These are phyloP conservation scores for Caenorhabditis becei DNA, from an alignment of 2,888 invertebrate species.

Conservation along the genomic window DNA sequence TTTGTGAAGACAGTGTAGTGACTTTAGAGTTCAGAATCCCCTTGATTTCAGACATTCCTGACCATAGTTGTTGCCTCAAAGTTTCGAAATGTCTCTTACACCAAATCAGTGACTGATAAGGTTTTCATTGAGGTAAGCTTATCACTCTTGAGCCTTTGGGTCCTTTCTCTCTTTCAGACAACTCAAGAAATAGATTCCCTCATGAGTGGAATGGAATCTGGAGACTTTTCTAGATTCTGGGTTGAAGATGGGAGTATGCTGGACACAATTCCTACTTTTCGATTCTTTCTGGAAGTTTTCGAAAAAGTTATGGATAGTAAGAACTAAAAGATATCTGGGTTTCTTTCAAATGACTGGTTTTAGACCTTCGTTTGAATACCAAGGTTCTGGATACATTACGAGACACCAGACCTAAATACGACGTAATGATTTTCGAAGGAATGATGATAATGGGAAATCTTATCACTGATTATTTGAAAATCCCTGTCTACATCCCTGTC, in stretches of 20 bases:
- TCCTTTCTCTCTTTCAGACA: conserved; percentile 20
- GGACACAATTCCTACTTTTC: conserved; percentile 37
- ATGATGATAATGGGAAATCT: conserved; percentile 16
- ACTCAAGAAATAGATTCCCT: conserved; percentile 8
- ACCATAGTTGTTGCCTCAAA: conserved; percentile 13
- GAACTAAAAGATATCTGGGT: neutral
- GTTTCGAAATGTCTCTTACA: conserved; percentile 21
- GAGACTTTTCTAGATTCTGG: conserved; percentile 46
- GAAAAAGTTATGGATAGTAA: conserved; percentile 21
- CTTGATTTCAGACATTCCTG: conserved; percentile 41
- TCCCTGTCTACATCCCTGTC: conserved; percentile 28
- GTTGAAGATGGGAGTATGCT: conserved; percentile 26
- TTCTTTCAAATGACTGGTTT: neutral
- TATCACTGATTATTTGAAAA: conserved; percentile 42
- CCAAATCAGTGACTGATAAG: conserved; percentile 40
- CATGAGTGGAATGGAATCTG: conserved; percentile 4
- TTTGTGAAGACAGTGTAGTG: neutral
- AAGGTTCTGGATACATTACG: conserved; percentile 41
- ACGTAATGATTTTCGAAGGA: conserved; percentile 38
- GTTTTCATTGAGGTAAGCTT: conserved; percentile 41
- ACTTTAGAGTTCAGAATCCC: neutral
- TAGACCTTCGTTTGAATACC: conserved; percentile 7
- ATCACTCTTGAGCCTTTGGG: neutral
- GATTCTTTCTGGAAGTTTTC: neutral
- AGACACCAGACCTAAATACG: conserved; percentile 25